Evolutionary conservation across 2,113 vertebrate species (phyloP).

Genomic region (Triplophysa tibetana): DNA sequence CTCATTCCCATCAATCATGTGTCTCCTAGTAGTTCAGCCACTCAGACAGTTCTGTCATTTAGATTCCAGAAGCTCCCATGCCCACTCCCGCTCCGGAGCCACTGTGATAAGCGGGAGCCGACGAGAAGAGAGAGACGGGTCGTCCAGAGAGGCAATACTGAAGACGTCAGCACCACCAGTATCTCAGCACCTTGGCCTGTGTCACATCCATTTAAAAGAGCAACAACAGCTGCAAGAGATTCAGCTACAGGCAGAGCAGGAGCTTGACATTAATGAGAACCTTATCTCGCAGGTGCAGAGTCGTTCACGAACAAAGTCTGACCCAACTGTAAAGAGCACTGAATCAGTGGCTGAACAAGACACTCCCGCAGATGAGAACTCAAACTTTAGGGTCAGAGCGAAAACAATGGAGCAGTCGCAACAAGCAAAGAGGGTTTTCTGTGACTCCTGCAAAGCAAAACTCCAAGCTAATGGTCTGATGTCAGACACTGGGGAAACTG

Average conservation of each 20-base stretch:
- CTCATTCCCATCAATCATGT: slow-evolving; percentile 61
- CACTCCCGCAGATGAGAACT: slow-evolving; percentile 69
- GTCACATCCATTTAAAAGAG: slow-evolving; percentile 93
- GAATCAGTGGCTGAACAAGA: slow-evolving; percentile 76
- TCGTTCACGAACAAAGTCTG: slow-evolving; percentile 92
- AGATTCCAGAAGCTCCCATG: slow-evolving; percentile 93
- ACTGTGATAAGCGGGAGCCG: slow-evolving; percentile 82
- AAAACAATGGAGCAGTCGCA: slow-evolving; percentile 85
- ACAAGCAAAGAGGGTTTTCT: slow-evolving; percentile 80
- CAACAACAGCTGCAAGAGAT: slow-evolving; percentile 86
- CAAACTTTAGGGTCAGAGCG: slow-evolving; percentile 80
- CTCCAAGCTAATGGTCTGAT: slow-evolving; percentile 74
- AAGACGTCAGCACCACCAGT: slow-evolving; percentile 74
- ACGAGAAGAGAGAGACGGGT: slow-evolving; percentile 84
- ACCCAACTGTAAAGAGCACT: slow-evolving; percentile 88
- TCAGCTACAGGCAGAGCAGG: slow-evolving; percentile 69
- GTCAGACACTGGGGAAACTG: slow-evolving; percentile 61
- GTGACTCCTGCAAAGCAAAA: slow-evolving; percentile 92
- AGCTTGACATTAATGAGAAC: slow-evolving; percentile 92
- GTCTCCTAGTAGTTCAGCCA: slow-evolving; percentile 71
- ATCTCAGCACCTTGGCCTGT: slow-evolving; percentile 91
- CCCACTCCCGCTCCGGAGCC: slow-evolving; percentile 76
- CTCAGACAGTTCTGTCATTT: slow-evolving; percentile 83
- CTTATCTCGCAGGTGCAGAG: slow-evolving; percentile 86
- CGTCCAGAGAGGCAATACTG: slow-evolving; percentile 74